These are phyloP conservation scores for Phenacoccus solenopsis DNA, from an alignment of 1,140 invertebrate genomes.

Conservation along the genomic window DNA sequence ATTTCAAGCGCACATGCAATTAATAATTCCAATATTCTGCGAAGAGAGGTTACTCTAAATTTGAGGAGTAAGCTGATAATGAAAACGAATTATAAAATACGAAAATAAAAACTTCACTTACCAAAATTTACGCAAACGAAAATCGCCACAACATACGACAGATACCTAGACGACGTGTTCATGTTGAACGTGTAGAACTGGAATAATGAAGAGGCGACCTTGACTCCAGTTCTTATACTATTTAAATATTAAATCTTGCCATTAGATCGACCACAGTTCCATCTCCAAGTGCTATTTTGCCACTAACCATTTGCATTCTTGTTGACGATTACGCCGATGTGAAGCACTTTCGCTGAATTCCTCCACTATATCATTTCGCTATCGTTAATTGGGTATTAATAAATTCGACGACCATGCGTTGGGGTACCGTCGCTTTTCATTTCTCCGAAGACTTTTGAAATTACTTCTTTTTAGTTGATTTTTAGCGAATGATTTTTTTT, in stretches of 20 bases:
- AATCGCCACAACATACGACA: background rate
- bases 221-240: constrained; percentile 1
- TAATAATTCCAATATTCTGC: no score
- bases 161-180: background rate
- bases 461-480: no score
- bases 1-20: no score
- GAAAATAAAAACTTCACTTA: background rate
- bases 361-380: background rate
- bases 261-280: background rate
- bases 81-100: background rate
- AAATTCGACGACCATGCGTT: no score
- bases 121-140: background rate
- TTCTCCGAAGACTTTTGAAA: no score
- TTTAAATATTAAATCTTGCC: background rate
- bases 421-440: no score
- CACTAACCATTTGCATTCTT: constrained; percentile 1
- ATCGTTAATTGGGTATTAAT: no score
- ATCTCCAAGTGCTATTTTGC: background rate
- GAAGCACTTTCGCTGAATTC: background rate
- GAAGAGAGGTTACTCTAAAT: no score
- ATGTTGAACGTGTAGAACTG: background rate
- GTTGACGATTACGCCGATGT: background rate
- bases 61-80: no score
- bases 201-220: background rate
- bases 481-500: no score